Conservation (phyloP, 2,888 invertebrate species). For the Philereme vetulata region DNA sequence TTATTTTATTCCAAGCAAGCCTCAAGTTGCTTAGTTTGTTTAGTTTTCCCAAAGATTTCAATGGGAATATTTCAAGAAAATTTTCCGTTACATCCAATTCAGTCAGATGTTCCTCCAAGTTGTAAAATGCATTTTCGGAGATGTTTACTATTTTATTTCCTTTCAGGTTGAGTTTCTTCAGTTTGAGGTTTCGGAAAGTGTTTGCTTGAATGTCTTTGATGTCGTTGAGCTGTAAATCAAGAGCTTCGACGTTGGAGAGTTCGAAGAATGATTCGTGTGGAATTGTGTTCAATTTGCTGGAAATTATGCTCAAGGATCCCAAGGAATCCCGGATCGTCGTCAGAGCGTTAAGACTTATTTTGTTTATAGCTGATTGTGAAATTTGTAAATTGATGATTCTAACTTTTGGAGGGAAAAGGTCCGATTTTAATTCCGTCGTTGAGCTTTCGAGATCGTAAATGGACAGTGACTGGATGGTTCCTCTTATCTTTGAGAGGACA, state of each 20-base stretch:
- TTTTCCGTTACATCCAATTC: conserved; percentile 95
- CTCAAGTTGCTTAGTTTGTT: conserved; percentile 88
- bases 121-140: conserved; percentile 92
- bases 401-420: conserved; percentile 88
- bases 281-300: conserved; percentile 88
- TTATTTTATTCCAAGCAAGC: conserved; percentile 93
- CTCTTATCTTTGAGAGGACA: conserved; percentile 88
- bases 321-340: conserved; percentile 87
- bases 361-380: conserved; percentile 89
- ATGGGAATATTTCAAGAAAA: conserved; percentile 91
- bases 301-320: conserved; percentile 90
- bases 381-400: conserved; percentile 90
- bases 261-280: conserved; percentile 90
- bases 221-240: conserved; percentile 94
- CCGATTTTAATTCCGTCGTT: conserved; percentile 88
- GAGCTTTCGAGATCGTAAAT: conserved; percentile 94
- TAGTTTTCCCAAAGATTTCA: conserved; percentile 89
- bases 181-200: conserved; percentile 91
- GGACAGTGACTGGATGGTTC: conserved; percentile 91
- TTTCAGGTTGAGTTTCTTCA: conserved; percentile 92
- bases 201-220: conserved; percentile 92
- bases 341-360: conserved; percentile 88
- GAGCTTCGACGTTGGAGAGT: conserved; percentile 87
- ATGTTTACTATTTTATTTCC: conserved; percentile 92
- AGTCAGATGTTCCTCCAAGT: conserved; percentile 89